Evolutionary conservation across 2,797 vertebrate species (phyloP), one percentile per base, ranked within the genome.

Genomic region (Craterocephalus amniculus): DNA sequence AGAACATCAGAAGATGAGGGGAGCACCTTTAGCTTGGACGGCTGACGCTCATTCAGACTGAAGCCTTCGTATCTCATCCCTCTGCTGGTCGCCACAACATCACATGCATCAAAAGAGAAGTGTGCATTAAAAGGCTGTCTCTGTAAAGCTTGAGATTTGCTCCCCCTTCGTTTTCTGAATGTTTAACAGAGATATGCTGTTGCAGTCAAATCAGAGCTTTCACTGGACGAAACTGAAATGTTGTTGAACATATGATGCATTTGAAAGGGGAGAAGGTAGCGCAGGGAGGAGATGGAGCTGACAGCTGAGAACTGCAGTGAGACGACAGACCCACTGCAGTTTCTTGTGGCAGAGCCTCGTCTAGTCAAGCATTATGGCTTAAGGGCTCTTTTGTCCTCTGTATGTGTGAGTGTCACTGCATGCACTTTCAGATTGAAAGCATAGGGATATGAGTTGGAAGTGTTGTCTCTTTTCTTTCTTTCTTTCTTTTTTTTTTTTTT

Each of bases 241-340:
- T 22, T 9, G 20, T 48, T 73, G 34, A 77, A 70, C 58, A 54
- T 52, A 59, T 22, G 71, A 80, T 49, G 55, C 56, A 49, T 70
- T 72, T 73, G 65, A 72, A 72, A 32, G 48, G 40, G 43, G 56
- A 45, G 69, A 67, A 45, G 29, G 58, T 70, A 32, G 62, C 56
- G 29, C 43, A 18, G 35, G 32, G 66, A 69, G 64, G 45, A 68
- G 77, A 79, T 32, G 6, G 55, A 65, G 70, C 66, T 74, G 75
- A 77, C 82, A 63, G 77, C 74, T 76, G 59, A 79, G 82, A 27
- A 24, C 76, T 67, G 80, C 74, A 81, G 72, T 32, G 54, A 80
- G 67, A 77, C 80, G 79, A 81, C 71, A 45, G 62, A 70, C 66
- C 60, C 63, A 49, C 58, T 72, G 81, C 76, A 75, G 75, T 80